Percentiles rank a stretch among this genome's conserved stretches.
Evolutionary conservation across 2,888 invertebrate genomes (phyloP).

Genomic region (Auanema sp.): DNA sequence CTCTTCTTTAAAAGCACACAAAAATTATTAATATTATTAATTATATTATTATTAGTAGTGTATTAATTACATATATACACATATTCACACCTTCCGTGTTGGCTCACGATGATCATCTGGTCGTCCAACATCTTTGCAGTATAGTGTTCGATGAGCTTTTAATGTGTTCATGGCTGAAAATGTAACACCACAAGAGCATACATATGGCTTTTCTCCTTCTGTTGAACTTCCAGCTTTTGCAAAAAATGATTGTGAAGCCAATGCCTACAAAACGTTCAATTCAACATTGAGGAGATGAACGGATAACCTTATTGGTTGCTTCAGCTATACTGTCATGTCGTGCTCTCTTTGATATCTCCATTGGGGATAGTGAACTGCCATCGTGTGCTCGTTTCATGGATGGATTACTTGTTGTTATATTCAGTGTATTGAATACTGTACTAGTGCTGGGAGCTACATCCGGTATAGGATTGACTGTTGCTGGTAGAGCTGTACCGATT

Average conservation of each 20-base stretch:
- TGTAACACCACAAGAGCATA: slow-evolving; percentile 50
- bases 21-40: no score
- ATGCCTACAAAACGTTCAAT: neutral
- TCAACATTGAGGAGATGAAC: neutral
- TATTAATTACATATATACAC: slow-evolving; percentile 4
- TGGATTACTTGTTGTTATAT: no score
- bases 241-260: slow-evolving; percentile 2
- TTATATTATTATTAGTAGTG: no score
- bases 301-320: neutral
- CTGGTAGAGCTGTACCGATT: no score
- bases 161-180: slow-evolving; percentile 44
- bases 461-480: no score
- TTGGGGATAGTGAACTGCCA: no score
- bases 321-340: no score
- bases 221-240: slow-evolving; percentile 23
- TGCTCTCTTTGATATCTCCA: no score
- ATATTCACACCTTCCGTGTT: slow-evolving; percentile 20
- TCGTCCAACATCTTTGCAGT: slow-evolving; percentile 40
- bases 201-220: slow-evolving; percentile 32
- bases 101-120: slow-evolving; percentile 13
- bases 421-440: no score
- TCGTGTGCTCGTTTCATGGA: no score
- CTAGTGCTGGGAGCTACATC: no score
- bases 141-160: slow-evolving; percentile 44
- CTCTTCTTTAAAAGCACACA: neutral